Base-by-base conservation (phyloP, 2,797 vertebrate genomes). In the Smutsia temminckii region DNA sequence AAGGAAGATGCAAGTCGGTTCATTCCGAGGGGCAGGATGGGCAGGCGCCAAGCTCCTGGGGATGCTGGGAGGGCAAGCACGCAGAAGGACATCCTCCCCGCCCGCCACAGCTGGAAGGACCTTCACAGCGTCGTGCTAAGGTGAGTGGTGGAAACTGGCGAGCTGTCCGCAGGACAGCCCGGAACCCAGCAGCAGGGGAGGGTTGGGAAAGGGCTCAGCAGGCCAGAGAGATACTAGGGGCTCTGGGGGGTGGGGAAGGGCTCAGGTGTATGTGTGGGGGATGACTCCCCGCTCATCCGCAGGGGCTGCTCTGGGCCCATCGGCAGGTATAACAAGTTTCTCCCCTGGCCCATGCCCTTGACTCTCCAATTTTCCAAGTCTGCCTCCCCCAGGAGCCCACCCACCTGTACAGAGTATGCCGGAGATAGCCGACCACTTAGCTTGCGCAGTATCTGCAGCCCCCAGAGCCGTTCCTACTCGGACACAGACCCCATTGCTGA, bases 391-490 rank as follows among this genome's bases (percentile, higher is more conserved):
- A 4, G 23, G 14, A 14, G 51, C 7, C 23, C 6, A 95, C 97
- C 91, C 93, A 99, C 99, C 99, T 98, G 98, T 98, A 96, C 98
- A 98, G 84, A 99, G 72, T 11, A 99, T 80, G 29, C 98, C 51
- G 13, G 98, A 89, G 96, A 97, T 97, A 5, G 98, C 98, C 0
- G 98, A 98, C 40, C 97, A 98, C 96, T 99, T 99, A 69, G 99
- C 99, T 0, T 97, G 97, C 51, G 98, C 95, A 0, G 81, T 18
- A 0, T 99, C 78, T 3, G 98, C 98, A 0, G 99, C 99, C 0
- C 99, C 99, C 96, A 99, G 96, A 0, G 99, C 98, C 0, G 98
- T 99, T 57, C 99, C 99, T 93, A 99, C 99, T 95, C 98, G 98
- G 34, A 99, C 98, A 1, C 97, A 97, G 71, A 98, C 99, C 0